Base-by-base conservation (phyloP, 1,140 invertebrate species). In the Sitophilus oryzae region DNA sequence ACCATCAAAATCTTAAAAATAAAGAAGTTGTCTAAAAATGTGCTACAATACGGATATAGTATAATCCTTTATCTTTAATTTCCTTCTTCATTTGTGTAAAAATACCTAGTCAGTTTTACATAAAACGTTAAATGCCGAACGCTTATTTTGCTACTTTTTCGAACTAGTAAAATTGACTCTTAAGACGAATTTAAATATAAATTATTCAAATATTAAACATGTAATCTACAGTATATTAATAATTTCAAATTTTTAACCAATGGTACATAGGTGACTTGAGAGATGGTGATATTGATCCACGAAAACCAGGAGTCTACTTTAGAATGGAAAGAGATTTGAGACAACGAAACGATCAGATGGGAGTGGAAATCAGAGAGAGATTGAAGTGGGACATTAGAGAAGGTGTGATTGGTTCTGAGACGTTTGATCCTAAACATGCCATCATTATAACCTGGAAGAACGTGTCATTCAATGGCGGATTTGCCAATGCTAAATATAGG, bases 391-490 rank as follows among this genome's bases (percentile, higher is more conserved):
- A 96, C 66, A 88, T 96, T 38, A 79, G 91, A 15, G 81, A 91
- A 61, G 91, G 90, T 2, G 91, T 96, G 35, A 89, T 96, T 21
- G 93, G 93, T 0, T 82, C 93, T 0, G 87, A 92, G 20, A 86
- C 85, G 0, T 97, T 96, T 71, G 76, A 82, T 43, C 92, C 93
- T 0, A 93, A 94, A 67, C 92, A 96, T 66, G 86, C 84, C 2
- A 76, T 91, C 35, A 91, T 95, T 61, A 79, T 91, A n/a, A 97
- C 93, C 1, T 97, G 93, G 93, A 94, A 93, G 71, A 96, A 96
- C 68, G 83, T 96, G 70, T 90, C 91, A 0, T 95, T 96, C 71
- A 82, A 88, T 63, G 92, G 91, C 36, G 90, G 89, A 50, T 89
- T 90, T 62, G 82, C 85, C 56, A 85, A 88, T 70, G 83, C 89